A percentile compares a stretch with the other conserved stretches of the same genome.
Conservation (phyloP, 2,797 vertebrate species). For the Antennarius maculatus region DNA sequence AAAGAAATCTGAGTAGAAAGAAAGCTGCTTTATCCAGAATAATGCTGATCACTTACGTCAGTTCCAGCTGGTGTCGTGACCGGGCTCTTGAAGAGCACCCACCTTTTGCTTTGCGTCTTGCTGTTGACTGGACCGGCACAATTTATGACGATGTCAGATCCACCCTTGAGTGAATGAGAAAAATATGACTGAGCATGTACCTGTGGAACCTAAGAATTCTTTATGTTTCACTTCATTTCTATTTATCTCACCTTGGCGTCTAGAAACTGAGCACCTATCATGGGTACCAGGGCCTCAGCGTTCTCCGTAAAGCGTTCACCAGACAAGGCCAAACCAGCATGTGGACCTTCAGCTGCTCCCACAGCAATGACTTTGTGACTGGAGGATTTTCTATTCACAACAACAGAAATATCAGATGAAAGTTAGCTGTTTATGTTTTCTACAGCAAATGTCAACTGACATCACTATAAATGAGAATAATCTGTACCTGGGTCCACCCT, state of each 20-base stretch:
- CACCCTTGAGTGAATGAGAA: slow-evolving; percentile 79
- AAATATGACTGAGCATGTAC: neutral
- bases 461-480: slow-evolving; percentile 2
- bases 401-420: slow-evolving; percentile 13
- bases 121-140: slow-evolving; percentile 79
- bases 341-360: slow-evolving; percentile 74
- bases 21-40: neutral
- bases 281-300: slow-evolving; percentile 83
- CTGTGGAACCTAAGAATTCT: neutral
- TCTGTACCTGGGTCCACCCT: slow-evolving; percentile 88
- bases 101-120: slow-evolving; percentile 76
- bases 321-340: slow-evolving; percentile 62
- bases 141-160: slow-evolving; percentile 84
- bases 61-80: slow-evolving; percentile 65
- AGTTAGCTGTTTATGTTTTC: neutral
- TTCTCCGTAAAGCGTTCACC: slow-evolving; percentile 77
- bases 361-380: slow-evolving; percentile 84
- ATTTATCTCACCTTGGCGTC: slow-evolving; percentile 87
- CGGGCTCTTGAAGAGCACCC: slow-evolving; percentile 79
- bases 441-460: neutral
- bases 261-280: slow-evolving; percentile 81
- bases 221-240: neutral
- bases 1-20: neutral
- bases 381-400: slow-evolving; percentile 84
- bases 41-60: slow-evolving; percentile 78